A percentile compares a stretch with the other conserved stretches of the same genome.
phyloP scores from a whole-genome alignment of 30 jellyfish, hydroid and myxozoan species.

The Pseudorhiza aurosa region DNA sequence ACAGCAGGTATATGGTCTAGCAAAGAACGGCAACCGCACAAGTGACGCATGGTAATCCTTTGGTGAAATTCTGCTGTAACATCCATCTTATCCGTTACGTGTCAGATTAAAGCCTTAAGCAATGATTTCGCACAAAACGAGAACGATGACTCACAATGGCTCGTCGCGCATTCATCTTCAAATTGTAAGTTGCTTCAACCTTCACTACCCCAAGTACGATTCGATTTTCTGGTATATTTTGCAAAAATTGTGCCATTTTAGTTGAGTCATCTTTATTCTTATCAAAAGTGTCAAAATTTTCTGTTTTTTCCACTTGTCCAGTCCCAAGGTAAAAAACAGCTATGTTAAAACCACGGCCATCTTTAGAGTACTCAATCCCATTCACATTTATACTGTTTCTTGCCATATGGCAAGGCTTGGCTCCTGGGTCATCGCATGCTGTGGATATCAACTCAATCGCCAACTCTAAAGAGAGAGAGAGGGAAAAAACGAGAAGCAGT shows the following conservation, averaged over 20 bases:
- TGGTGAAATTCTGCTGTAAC: no score
- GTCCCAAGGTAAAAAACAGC: conserved; percentile 34
- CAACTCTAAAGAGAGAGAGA: conserved; percentile 51
- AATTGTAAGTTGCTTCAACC: conserved; percentile 25
- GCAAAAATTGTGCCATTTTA: conserved; percentile 1
- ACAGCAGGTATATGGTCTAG: no score
- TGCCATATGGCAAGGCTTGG: not conserved
- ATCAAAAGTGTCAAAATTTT: conserved; percentile 15
- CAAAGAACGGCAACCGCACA: no score
- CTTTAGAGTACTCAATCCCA: conserved; percentile 47
- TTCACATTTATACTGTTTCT: conserved; percentile 24
- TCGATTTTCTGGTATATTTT: conserved; percentile 1
- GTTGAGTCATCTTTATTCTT: not conserved
- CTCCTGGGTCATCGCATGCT: conserved; percentile 34
- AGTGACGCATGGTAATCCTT: no score
- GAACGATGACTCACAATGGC: conserved; percentile 59
- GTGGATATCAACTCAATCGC: conserved; percentile 10
- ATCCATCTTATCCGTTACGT: no score
- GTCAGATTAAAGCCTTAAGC: no score
- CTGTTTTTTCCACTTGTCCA: conserved; percentile 37
- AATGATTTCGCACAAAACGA: no score
- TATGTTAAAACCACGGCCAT: conserved; percentile 46
- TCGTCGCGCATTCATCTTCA: conserved; percentile 27
- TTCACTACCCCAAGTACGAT: conserved; percentile 53
- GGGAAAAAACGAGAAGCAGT: no score